phyloP scores from a whole-genome alignment of 2,888 invertebrate genomes.

The Odontocolon sp. region DNA sequence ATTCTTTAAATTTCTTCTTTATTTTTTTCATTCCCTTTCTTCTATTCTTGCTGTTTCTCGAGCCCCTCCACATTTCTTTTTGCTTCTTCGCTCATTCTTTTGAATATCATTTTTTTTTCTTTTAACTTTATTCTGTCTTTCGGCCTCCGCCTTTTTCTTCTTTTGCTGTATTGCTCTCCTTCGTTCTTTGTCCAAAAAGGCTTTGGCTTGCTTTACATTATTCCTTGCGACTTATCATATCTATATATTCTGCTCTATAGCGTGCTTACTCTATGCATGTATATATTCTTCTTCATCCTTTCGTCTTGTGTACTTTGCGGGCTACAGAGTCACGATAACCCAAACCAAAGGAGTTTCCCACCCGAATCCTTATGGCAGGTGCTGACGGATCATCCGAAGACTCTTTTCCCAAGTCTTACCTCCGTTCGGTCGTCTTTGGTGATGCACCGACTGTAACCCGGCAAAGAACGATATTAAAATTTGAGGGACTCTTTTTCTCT shows the following conservation, averaged over 20 bases:
- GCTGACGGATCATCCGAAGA: constrained; percentile 51
- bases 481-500: constrained; percentile 34
- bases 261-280: not conserved
- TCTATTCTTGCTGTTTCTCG: not conserved
- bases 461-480: constrained; percentile 57
- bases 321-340: constrained; percentile 21
- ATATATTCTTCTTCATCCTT: constrained; percentile 4
- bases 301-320: constrained; percentile 1
- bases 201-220: not conserved
- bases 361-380: constrained; percentile 49
- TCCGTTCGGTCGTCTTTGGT: constrained; percentile 7
- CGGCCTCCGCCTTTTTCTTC: constrained; percentile 29
- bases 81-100: not conserved
- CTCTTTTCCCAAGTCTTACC: constrained; percentile 20
- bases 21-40: not conserved
- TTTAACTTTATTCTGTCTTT: not conserved
- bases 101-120: not conserved
- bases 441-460: not conserved
- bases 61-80: constrained; percentile 11
- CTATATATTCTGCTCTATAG: not conserved
- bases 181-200: not conserved
- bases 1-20: not conserved
- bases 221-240: not conserved
- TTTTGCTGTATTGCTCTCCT: constrained; percentile 4
- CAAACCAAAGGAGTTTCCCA: constrained; percentile 41